A percentile compares a stretch with the other conserved stretches of the same genome.
phyloP scores from a whole-genome alignment of 2,888 invertebrate genomes.

The Trichogramma evanescens region DNA sequence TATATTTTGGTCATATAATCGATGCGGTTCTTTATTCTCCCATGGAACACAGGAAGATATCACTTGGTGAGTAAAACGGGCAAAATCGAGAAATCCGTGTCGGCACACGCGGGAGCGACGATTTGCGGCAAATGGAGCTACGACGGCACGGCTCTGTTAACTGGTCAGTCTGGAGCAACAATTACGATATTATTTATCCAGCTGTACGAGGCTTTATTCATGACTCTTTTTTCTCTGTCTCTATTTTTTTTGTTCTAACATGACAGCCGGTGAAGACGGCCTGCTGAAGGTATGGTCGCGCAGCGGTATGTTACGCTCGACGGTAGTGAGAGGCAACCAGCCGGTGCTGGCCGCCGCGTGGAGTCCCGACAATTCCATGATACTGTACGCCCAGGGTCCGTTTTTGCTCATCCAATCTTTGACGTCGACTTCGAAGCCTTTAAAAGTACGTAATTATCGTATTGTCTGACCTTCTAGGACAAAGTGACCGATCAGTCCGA shows the following conservation, averaged over 20 bases:
- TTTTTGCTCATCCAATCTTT: conserved; percentile 64
- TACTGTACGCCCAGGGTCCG: conserved; percentile 64
- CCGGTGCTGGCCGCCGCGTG: conserved; percentile 82
- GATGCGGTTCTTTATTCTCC: conserved; percentile 1
- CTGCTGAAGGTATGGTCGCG: conserved; percentile 95
- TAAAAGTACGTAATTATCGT: conserved; percentile 51
- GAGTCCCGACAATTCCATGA: conserved; percentile 65
- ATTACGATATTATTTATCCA: background rate
- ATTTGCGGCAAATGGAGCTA: conserved; percentile 87
- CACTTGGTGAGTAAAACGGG: conserved; percentile 84
- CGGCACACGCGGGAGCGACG: conserved; percentile 88
- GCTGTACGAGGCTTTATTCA: background rate
- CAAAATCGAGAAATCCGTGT: conserved; percentile 84
- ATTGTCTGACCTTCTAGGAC: background rate
- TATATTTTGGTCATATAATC: background rate
- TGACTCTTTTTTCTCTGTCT: conserved; percentile 20
- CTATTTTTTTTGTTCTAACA: too few species aligned
- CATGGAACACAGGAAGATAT: conserved; percentile 58
- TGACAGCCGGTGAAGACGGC: conserved; percentile 90
- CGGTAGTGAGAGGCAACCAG: conserved; percentile 73
- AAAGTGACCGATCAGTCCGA: background rate
- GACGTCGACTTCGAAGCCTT: conserved; percentile 66
- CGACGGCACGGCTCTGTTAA: conserved; percentile 90
- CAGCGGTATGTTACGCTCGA: conserved; percentile 87
- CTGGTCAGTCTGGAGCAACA: conserved; percentile 55